A percentile compares a stretch with the other conserved stretches of the same genome.
These are phyloP conservation scores for Sebastes itinus DNA, from an alignment of 2,797 vertebrate species.

Conservation along the genomic window DNA sequence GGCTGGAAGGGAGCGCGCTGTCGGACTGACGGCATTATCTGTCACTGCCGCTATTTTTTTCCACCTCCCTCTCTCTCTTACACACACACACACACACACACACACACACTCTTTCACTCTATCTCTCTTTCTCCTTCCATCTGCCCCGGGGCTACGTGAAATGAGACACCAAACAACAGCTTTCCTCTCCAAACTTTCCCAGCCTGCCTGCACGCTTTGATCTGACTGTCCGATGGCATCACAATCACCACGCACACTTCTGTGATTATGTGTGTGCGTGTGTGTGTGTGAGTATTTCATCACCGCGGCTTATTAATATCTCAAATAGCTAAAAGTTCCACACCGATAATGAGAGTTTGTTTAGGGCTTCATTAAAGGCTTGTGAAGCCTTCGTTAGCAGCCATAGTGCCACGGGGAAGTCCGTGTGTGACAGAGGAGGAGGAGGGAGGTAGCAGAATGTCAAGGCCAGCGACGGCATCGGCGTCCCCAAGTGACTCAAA, in stretches of 20 bases:
- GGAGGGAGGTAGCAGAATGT: slow-evolving; percentile 36
- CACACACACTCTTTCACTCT: slow-evolving; percentile 28
- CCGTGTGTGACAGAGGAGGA: slow-evolving; percentile 48
- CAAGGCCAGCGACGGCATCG: slow-evolving; percentile 53
- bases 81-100: slow-evolving; percentile 12
- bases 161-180: slow-evolving; percentile 87
- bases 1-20: slow-evolving; percentile 68
- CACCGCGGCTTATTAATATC: slow-evolving; percentile 74
- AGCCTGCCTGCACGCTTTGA: slow-evolving; percentile 84
- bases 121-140: slow-evolving; percentile 66
- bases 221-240: slow-evolving; percentile 82
- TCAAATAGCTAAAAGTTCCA: slow-evolving; percentile 52
- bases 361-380: slow-evolving; percentile 71
- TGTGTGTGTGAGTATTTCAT: slow-evolving; percentile 63
- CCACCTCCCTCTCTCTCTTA: slow-evolving; percentile 14
- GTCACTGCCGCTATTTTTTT: slow-evolving; percentile 64
- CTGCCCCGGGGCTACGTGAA: slow-evolving; percentile 83
- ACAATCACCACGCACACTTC: slow-evolving; percentile 69
- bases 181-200: slow-evolving; percentile 88
- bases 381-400: slow-evolving; percentile 62
- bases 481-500: slow-evolving; percentile 61
- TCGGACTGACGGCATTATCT: slow-evolving; percentile 82
- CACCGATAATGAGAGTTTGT: slow-evolving; percentile 70
- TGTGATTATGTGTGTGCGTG: slow-evolving; percentile 34
- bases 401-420: slow-evolving; percentile 58